Base-by-base conservation (phyloP, 2,113 vertebrate genomes). In the Erythrocebus patas region DNA sequence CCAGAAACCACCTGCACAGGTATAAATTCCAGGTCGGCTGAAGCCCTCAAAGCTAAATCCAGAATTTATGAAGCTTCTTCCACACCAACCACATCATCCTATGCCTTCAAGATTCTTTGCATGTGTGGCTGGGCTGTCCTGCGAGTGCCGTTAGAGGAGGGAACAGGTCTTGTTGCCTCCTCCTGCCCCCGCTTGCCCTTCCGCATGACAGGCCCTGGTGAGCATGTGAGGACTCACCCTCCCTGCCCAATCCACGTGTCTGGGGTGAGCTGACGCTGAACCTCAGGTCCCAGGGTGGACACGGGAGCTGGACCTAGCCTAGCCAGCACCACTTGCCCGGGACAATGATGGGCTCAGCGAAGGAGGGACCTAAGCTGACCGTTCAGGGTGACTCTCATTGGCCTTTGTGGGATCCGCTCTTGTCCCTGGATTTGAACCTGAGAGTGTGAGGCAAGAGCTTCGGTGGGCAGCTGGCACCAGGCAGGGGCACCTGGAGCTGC, bases 61-160 rank as follows among this genome's bases (percentile, higher is more conserved):
- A 23, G 32, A 35, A n/a, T 50, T 10, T 0, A 2, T 0, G 35
- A 35, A 48, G 2, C n/a, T n/a, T n/a, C 17, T 25, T 59, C 18
- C 4, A 45, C 3, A 2, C 76, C 38, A 3, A 7, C 40, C 52
- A 55, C 18, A 55, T 7, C 27, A 0, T 38, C 40, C 0, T 8
- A 18, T 8, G 22, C 72, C 55, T 23, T 20, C 14, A 12, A 0
- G 5, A 30, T 1, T 11, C 7, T 20, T 18, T 1, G 40, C 1
- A 2, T 8, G 0, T 6, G 8, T 6, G 38, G 16, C 92, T 43
- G 5, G 4, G 45, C 50, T 20, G 9, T 40, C 80, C 59, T 4
- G 1, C 3, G 32, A 0, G 2, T 3, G 6, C 48, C 12, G 43
- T 45, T 10, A 0, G 0, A 25, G 38, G 52, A 12, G 9, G 17